These are phyloP conservation scores for Pleuronectes platessa DNA, from an alignment of 2,113 vertebrate genomes.

Conservation along the genomic window DNA sequence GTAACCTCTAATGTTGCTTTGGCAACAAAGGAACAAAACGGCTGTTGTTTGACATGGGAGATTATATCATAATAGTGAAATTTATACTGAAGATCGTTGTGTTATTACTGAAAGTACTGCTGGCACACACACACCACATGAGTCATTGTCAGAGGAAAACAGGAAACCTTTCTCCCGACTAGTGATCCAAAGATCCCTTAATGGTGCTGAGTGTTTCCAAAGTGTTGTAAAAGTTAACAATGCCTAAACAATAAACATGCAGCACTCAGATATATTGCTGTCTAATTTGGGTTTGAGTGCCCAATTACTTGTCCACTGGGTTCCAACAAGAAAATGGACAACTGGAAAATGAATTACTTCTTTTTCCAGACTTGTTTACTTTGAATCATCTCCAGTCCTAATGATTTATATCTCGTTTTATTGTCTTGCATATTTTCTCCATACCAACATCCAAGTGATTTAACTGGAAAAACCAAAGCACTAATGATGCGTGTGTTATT, in stretches of 20 bases:
- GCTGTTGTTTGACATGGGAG: slow-evolving; percentile 69
- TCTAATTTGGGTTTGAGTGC: slow-evolving; percentile 49
- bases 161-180: slow-evolving; percentile 53
- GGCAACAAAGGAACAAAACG: slow-evolving; percentile 69
- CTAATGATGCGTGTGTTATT: slow-evolving; percentile 3
- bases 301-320: slow-evolving; percentile 32
- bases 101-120: slow-evolving; percentile 69
- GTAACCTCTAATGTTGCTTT: slow-evolving; percentile 68
- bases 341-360: slow-evolving; percentile 12
- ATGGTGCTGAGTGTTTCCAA: slow-evolving; percentile 49
- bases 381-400: slow-evolving; percentile 14
- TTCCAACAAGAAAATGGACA: slow-evolving; percentile 33
- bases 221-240: slow-evolving; percentile 61
- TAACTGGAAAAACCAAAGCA: neutral
- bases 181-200: slow-evolving; percentile 45
- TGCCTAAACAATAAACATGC: slow-evolving; percentile 55
- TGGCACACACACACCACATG: slow-evolving; percentile 53
- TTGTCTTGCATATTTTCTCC: slow-evolving; percentile 7
- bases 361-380: slow-evolving; percentile 19
- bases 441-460: slow-evolving; percentile 7
- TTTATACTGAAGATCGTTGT: slow-evolving; percentile 65
- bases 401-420: slow-evolving; percentile 5
- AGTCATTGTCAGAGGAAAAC: slow-evolving; percentile 68
- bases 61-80: slow-evolving; percentile 77
- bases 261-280: slow-evolving; percentile 24